These are phyloP conservation scores for Epistrophella euchroma DNA, from an alignment of 2,888 invertebrate species.

Conservation along the genomic window DNA sequence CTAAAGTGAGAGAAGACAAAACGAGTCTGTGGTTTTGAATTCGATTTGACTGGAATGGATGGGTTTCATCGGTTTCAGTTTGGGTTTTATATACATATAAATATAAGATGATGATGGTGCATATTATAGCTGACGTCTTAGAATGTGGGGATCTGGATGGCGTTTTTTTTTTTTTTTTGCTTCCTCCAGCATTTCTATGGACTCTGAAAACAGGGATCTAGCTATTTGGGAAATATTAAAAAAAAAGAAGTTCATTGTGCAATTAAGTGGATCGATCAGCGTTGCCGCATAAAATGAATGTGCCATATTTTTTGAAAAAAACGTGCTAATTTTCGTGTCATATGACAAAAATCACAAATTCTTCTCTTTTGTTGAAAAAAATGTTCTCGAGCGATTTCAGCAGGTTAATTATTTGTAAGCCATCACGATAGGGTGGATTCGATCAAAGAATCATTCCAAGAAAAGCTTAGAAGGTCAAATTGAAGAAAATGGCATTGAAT, in stretches of 20 bases:
- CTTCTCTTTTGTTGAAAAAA: too few species aligned
- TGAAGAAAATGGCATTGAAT: too few species aligned
- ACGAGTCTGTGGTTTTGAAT: slow-evolving; percentile 47
- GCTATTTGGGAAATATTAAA: neutral
- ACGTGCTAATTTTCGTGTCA: too few species aligned
- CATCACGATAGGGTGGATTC: too few species aligned
- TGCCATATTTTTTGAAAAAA: too few species aligned
- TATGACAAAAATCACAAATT: too few species aligned
- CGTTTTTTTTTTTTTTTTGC: neutral
- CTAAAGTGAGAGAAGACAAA: slow-evolving; percentile 58
- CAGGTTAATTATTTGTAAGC: too few species aligned
- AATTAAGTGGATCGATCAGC: neutral
- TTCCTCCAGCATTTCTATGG: slow-evolving; percentile 4
- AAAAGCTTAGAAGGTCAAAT: too few species aligned
- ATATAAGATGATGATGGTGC: neutral
- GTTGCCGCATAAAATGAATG: too few species aligned
- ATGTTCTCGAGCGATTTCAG: too few species aligned
- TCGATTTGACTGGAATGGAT: slow-evolving; percentile 6
- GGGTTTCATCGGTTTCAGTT: slow-evolving; percentile 23
- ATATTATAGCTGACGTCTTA: slow-evolving; percentile 5
- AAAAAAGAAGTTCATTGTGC: neutral
- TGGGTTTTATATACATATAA: neutral
- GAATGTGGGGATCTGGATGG: slow-evolving; percentile 21
- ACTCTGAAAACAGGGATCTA: slow-evolving; percentile 2
- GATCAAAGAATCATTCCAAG: too few species aligned